Percentiles rank a stretch among this genome's conserved stretches.
Evolutionary conservation across 2,888 invertebrate genomes (phyloP).

Genomic region (Pristionchus entomophagus): DNA sequence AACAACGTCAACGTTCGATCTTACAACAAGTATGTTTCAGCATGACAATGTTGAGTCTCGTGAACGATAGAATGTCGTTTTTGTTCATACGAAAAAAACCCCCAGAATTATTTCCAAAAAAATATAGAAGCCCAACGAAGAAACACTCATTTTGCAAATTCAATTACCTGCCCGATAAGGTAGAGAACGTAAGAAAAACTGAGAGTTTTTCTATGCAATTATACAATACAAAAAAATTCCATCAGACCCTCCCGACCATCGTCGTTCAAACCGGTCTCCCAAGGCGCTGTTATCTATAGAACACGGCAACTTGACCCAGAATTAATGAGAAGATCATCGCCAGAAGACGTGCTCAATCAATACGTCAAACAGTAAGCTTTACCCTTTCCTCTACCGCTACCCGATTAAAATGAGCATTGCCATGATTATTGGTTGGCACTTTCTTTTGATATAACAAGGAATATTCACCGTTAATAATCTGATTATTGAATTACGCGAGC

Average conservation of each 20-base stretch:
- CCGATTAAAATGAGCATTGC: not conserved
- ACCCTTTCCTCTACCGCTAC: not conserved
- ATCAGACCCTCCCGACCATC: not conserved
- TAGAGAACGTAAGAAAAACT: too few species aligned
- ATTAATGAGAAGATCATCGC: not conserved
- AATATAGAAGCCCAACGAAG: too few species aligned
- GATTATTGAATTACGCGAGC: too few species aligned
- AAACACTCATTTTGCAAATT: too few species aligned
- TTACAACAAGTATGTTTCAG: not conserved
- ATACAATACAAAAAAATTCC: not conserved
- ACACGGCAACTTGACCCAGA: not conserved
- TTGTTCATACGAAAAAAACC: too few species aligned
- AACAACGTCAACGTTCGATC: not conserved
- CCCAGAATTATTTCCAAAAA: too few species aligned
- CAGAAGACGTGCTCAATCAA: not conserved
- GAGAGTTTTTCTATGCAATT: too few species aligned
- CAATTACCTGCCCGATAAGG: too few species aligned
- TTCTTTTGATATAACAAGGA: not conserved
- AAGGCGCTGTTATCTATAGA: not conserved
- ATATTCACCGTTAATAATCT: not conserved
- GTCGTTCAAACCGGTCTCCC: not conserved
- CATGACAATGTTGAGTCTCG: not conserved
- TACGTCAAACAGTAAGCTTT: not conserved
- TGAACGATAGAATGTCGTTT: too few species aligned
- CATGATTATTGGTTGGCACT: not conserved